phyloP scores from a whole-genome alignment of 2,113 vertebrate species.

The Seriola aureovittata region DNA sequence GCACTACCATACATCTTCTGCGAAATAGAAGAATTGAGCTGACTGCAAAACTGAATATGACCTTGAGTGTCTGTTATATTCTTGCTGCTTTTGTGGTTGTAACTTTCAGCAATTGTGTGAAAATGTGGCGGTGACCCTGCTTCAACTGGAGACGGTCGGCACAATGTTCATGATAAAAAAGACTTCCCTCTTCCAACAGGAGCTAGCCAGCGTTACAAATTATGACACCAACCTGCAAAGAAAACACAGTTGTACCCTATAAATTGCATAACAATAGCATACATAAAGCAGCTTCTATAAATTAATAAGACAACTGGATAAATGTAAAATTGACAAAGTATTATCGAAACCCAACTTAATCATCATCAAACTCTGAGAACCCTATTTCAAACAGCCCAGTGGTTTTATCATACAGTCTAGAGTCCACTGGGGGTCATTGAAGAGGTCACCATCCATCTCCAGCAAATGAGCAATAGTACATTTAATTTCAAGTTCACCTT shows the following conservation, averaged over 20 bases:
- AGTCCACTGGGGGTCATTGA: neutral
- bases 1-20: slow-evolving; percentile 94
- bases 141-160: slow-evolving; percentile 48
- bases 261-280: neutral
- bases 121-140: slow-evolving; percentile 13
- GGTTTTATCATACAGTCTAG: neutral
- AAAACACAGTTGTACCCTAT: slow-evolving; percentile 33
- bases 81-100: neutral
- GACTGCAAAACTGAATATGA: slow-evolving; percentile 12
- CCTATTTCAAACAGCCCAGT: neutral
- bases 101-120: slow-evolving; percentile 11
- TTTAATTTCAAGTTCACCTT: neutral
- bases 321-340: neutral
- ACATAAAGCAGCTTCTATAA: neutral
- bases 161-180: slow-evolving; percentile 57
- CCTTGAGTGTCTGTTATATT: neutral
- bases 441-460: neutral
- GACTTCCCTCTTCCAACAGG: slow-evolving; percentile 33
- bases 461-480: neutral
- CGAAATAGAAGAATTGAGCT: slow-evolving; percentile 19
- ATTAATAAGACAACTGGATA: neutral
- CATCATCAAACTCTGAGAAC: neutral
- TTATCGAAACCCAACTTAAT: neutral
- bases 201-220: slow-evolving; percentile 24
- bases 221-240: slow-evolving; percentile 61